A percentile compares a stretch with the other conserved stretches of the same genome.
These are phyloP conservation scores for Zaprionus bogoriensis DNA, from an alignment of 2,888 invertebrate genomes.

Conservation along the genomic window DNA sequence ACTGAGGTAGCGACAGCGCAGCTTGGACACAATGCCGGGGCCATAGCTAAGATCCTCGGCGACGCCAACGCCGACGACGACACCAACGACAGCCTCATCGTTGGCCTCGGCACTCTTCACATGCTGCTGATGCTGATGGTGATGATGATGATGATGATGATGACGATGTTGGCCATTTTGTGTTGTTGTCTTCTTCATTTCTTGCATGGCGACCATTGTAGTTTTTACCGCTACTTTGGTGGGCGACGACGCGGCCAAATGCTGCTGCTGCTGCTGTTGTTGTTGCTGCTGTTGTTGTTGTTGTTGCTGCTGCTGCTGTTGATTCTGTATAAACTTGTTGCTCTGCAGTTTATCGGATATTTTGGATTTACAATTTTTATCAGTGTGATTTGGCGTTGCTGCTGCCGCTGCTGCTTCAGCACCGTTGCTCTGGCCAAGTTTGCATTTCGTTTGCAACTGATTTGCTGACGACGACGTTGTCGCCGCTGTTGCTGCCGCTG, in stretches of 20 bases:
- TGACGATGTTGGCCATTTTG: slow-evolving; percentile 75
- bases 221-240: slow-evolving; percentile 72
- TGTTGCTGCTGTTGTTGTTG: slow-evolving; percentile 47
- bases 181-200: slow-evolving; percentile 81
- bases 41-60: slow-evolving; percentile 93
- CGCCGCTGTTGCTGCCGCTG: slow-evolving; percentile 23
- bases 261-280: slow-evolving; percentile 39
- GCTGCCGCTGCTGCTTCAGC: slow-evolving; percentile 52
- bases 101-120: slow-evolving; percentile 25
- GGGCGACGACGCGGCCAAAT: slow-evolving; percentile 51
- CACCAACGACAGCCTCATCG: slow-evolving; percentile 6
- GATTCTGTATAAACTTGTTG: slow-evolving; percentile 80
- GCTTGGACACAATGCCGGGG: slow-evolving; percentile 94
- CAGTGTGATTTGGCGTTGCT: slow-evolving; percentile 19
- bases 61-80: slow-evolving; percentile 6
- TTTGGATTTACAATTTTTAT: slow-evolving; percentile 60
- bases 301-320: slow-evolving; percentile 61
- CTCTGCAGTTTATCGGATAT: slow-evolving; percentile 80
- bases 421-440: slow-evolving; percentile 75
- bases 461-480: slow-evolving; percentile 71
- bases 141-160: slow-evolving; percentile 60
- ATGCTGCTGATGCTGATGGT: slow-evolving; percentile 34
- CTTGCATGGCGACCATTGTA: slow-evolving; percentile 84
- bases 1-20: slow-evolving; percentile 93
- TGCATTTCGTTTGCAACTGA: slow-evolving; percentile 82